phyloP scores from a whole-genome alignment of 1,140 invertebrate genomes.

The Galendromus occidentalis region DNA sequence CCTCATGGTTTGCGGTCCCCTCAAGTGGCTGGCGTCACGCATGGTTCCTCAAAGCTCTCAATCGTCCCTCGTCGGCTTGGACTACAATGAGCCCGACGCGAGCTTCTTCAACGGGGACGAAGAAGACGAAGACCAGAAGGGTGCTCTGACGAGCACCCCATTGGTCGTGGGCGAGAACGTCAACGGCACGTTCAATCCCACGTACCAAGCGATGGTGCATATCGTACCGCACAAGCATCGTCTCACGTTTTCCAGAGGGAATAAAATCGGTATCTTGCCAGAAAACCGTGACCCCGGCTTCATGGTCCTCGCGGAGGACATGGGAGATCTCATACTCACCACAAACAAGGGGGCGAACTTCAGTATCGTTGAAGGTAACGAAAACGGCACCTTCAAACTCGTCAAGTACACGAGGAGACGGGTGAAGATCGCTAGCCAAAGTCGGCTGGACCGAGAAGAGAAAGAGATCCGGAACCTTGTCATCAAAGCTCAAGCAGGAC shows the following conservation, averaged over 20 bases:
- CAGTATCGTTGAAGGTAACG: background rate
- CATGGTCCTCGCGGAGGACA: background rate
- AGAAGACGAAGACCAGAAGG: background rate
- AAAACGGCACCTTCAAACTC: background rate
- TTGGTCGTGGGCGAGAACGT: background rate
- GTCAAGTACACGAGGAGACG: background rate
- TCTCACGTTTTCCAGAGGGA: background rate
- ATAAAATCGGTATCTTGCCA: background rate
- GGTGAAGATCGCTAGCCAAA: background rate
- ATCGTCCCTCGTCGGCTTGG: background rate
- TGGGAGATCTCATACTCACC: background rate
- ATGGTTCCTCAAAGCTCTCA: background rate
- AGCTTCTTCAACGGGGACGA: background rate
- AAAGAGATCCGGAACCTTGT: background rate
- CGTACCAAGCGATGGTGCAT: slow-evolving; percentile 1
- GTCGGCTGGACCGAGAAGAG: slow-evolving; percentile 5
- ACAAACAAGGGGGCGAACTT: background rate
- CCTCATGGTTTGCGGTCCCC: background rate
- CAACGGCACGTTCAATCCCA: slow-evolving; percentile 1
- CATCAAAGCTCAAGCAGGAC: background rate
- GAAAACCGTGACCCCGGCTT: background rate
- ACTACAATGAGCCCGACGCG: background rate
- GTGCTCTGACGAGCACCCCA: background rate
- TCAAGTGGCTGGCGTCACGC: background rate
- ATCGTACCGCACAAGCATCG: slow-evolving; percentile 2